phyloP scores from a whole-genome alignment of 2,888 invertebrate species.

The Torymus auratus region DNA sequence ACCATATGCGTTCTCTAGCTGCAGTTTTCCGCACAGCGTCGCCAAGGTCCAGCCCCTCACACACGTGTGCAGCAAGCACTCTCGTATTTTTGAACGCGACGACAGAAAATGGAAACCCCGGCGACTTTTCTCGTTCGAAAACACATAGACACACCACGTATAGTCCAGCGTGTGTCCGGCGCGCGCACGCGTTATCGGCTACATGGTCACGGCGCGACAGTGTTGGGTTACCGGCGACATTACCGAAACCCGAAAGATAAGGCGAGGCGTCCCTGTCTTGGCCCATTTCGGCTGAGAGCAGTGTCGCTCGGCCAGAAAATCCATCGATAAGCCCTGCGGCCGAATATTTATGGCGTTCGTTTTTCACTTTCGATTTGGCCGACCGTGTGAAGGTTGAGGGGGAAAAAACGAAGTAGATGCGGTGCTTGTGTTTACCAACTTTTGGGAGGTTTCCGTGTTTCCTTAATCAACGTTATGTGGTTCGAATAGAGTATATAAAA shows the following conservation, averaged over 20 bases:
- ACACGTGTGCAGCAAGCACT: too few species aligned
- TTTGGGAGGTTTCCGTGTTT: neutral
- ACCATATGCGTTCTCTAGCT: too few species aligned
- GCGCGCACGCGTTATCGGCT: slow-evolving; percentile 35
- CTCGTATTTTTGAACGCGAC: too few species aligned
- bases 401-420: neutral
- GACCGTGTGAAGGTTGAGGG: neutral
- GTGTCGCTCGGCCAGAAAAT: slow-evolving; percentile 39
- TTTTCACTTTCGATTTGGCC: slow-evolving; percentile 45
- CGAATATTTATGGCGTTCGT: slow-evolving; percentile 46
- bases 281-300: slow-evolving; percentile 37
- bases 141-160: neutral
- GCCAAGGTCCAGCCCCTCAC: too few species aligned
- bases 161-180: neutral
- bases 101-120: slow-evolving; percentile 37
- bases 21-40: too few species aligned
- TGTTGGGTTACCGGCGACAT: slow-evolving; percentile 71
- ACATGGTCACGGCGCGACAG: slow-evolving; percentile 58
- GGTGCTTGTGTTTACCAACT: slow-evolving; percentile 3
- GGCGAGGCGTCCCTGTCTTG: slow-evolving; percentile 24
- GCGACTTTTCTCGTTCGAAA: slow-evolving; percentile 36
- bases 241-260: slow-evolving; percentile 62
- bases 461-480: too few species aligned
- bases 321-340: slow-evolving; percentile 41
- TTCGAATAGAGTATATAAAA: too few species aligned